phyloP scores from a whole-genome alignment of 2,888 invertebrate genomes.

The Axea sp. region DNA sequence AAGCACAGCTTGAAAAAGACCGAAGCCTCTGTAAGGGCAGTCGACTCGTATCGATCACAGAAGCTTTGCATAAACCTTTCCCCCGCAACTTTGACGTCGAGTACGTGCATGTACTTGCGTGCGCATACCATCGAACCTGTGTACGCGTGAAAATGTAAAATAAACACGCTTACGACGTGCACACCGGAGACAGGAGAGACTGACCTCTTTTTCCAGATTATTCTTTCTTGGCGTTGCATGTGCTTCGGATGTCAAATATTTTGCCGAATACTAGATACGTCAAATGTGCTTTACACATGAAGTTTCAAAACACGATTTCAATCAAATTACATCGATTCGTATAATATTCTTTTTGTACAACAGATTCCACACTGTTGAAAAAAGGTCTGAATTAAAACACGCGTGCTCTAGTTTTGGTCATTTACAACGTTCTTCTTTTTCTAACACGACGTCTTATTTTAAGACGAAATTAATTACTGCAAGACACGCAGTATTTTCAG shows the following conservation, averaged over 20 bases:
- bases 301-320: not conserved
- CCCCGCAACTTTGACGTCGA: slow-evolving; percentile 54
- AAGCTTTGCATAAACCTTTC: slow-evolving; percentile 71
- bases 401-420: too few relatives aligned
- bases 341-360: too few relatives aligned
- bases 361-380: too few relatives aligned
- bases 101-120: slow-evolving; percentile 47
- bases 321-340: too few relatives aligned
- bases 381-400: too few relatives aligned
- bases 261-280: slow-evolving; percentile 13
- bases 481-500: too few relatives aligned
- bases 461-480: too few relatives aligned
- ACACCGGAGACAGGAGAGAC: too few relatives aligned
- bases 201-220: slow-evolving; percentile 68
- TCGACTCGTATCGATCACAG: slow-evolving; percentile 71
- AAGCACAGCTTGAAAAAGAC: slow-evolving; percentile 66
- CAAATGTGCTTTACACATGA: not conserved
- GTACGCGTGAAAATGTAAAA: slow-evolving; percentile 48
- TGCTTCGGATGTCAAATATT: slow-evolving; percentile 43
- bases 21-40: slow-evolving; percentile 69
- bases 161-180: slow-evolving; percentile 40
- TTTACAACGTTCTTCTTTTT: too few relatives aligned
- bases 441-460: too few relatives aligned
- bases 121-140: slow-evolving; percentile 23
- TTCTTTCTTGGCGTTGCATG: slow-evolving; percentile 39